These are phyloP conservation scores for Onychostoma macrolepis DNA, from an alignment of 2,113 vertebrate species.

Conservation along the genomic window DNA sequence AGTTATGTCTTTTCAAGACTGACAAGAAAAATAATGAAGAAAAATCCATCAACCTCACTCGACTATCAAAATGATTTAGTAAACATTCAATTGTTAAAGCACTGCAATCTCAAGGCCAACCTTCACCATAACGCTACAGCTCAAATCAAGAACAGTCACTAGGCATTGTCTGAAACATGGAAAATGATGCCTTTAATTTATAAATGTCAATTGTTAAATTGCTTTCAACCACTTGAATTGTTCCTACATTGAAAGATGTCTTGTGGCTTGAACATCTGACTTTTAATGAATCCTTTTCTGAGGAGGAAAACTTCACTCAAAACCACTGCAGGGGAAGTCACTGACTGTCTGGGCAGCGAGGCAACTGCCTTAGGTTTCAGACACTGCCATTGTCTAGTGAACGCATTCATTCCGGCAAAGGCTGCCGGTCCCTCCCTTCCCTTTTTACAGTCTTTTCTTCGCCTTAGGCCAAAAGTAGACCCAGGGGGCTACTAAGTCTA, in stretches of 20 bases:
- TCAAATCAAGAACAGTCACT: background rate
- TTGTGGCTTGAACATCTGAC: background rate
- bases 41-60: background rate
- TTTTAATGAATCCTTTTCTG: background rate
- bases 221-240: background rate
- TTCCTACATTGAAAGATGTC: background rate
- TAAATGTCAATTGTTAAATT: background rate
- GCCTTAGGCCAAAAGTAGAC: conserved; percentile 14
- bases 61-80: background rate
- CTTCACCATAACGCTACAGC: background rate
- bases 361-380: background rate
- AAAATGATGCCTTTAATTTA: background rate
- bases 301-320: background rate
- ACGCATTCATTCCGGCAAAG: background rate
- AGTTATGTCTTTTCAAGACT: background rate
- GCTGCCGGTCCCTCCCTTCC: background rate
- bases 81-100: background rate
- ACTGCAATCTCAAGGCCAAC: background rate
- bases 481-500: conserved; percentile 33
- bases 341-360: background rate
- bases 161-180: background rate
- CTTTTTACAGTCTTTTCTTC: background rate
- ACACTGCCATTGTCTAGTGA: conserved; percentile 5
- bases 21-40: background rate
- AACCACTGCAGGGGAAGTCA: background rate